phyloP scores from a whole-genome alignment of 2,113 vertebrate species.

The Myrmecophaga tridactyla region DNA sequence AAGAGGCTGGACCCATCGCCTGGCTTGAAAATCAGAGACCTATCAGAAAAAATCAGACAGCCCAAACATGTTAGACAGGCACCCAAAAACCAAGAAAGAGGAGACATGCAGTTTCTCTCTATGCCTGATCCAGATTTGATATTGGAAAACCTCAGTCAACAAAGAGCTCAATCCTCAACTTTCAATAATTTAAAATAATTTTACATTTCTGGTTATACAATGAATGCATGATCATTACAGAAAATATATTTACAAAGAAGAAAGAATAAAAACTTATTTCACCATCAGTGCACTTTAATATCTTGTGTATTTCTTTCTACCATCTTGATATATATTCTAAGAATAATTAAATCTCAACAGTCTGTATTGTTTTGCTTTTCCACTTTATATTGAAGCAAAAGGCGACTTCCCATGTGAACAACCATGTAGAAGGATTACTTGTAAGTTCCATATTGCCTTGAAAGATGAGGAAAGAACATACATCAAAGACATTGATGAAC shows the following conservation, averaged over 20 bases:
- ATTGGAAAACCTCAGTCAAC: background rate
- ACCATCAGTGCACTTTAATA: background rate
- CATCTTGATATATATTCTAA: background rate
- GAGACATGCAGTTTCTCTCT: background rate
- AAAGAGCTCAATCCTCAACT: background rate
- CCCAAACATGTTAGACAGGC: background rate
- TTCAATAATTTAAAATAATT: background rate
- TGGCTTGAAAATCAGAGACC: constrained; percentile 17
- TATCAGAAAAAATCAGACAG: background rate
- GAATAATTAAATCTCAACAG: background rate
- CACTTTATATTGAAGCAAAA: background rate
- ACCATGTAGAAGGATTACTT: background rate
- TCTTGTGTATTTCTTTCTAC: background rate
- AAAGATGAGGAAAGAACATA: background rate
- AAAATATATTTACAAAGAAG: background rate
- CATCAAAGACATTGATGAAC: background rate
- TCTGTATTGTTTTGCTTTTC: background rate
- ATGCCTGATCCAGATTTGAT: background rate
- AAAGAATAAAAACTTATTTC: background rate
- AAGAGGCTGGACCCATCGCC: background rate
- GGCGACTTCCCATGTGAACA: background rate
- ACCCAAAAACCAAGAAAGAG: background rate
- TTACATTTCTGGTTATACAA: constrained; percentile 2
- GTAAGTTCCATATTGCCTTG: background rate
- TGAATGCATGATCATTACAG: background rate